A percentile compares a stretch with the other conserved stretches of the same genome.
These are phyloP conservation scores for Lepidurus couesii DNA, from an alignment of 1,140 invertebrate genomes.

Conservation along the genomic window DNA sequence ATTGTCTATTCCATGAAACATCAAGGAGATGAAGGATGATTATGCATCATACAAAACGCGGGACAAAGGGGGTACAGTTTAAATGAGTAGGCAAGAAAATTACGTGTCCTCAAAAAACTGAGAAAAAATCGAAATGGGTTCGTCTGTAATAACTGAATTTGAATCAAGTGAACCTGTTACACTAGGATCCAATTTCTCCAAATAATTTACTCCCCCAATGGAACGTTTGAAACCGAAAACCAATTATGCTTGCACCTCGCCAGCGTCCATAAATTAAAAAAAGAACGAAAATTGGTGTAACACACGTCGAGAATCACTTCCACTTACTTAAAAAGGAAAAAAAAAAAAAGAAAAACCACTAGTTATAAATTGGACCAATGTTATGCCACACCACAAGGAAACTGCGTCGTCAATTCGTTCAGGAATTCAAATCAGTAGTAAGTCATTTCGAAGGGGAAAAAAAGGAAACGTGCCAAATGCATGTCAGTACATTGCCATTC, in stretches of 20 bases:
- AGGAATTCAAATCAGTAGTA: neutral
- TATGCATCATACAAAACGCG: constrained; percentile 14
- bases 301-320: neutral
- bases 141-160: neutral
- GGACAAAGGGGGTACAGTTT: neutral
- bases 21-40: constrained; percentile 22
- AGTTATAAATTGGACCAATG: too few species aligned
- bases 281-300: neutral
- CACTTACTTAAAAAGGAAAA: neutral
- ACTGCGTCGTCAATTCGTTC: neutral
- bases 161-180: neutral
- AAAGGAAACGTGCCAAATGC: neutral
- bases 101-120: constrained; percentile 8
- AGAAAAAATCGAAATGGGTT: neutral
- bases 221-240: constrained; percentile 5
- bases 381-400: constrained; percentile 11
- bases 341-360: neutral
- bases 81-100: neutral
- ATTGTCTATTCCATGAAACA: constrained; percentile 18
- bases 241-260: constrained; percentile 9
- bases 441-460: neutral
- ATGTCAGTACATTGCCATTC: constrained; percentile 13
- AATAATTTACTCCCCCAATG: neutral
- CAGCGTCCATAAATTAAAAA: constrained; percentile 5
- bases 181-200: neutral